Conservation (phyloP, 1,140 invertebrate species). For the Magallana ariakensis region DNA sequence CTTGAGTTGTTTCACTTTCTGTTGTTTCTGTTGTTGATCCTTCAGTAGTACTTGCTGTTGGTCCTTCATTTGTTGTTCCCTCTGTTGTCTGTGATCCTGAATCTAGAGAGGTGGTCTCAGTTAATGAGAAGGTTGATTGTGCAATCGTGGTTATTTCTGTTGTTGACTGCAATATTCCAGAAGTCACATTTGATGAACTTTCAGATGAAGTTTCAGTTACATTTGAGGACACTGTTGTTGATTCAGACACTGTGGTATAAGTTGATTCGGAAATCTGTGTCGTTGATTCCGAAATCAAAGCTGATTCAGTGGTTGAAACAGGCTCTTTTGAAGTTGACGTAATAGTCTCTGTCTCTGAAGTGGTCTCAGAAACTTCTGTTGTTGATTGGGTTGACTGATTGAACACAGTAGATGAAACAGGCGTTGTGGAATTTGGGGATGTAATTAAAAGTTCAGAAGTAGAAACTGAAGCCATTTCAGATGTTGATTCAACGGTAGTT, state of each 20-base stretch:
- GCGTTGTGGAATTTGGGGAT: not conserved
- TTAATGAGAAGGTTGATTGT: not conserved
- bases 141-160: not conserved
- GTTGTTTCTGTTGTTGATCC: too few species aligned
- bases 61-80: too few species aligned
- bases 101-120: too few species aligned
- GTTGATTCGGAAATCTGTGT: conserved; percentile 12
- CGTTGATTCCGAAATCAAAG: not conserved
- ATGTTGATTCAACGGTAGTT: not conserved
- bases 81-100: too few species aligned
- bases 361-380: not conserved
- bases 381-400: not conserved
- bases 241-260: not conserved
- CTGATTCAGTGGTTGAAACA: not conserved
- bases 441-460: not conserved
- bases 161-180: not conserved
- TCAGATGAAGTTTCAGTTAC: not conserved
- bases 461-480: not conserved
- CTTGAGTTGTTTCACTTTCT: too few species aligned
- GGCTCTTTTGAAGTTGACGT: not conserved
- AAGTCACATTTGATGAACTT: not conserved
- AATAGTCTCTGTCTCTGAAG: not conserved
- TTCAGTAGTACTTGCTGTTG: too few species aligned
- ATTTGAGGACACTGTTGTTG: not conserved
- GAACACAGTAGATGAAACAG: too few species aligned